These are phyloP conservation scores for Heliconius congener DNA, from an alignment of 1,140 invertebrate species.

Conservation along the genomic window DNA sequence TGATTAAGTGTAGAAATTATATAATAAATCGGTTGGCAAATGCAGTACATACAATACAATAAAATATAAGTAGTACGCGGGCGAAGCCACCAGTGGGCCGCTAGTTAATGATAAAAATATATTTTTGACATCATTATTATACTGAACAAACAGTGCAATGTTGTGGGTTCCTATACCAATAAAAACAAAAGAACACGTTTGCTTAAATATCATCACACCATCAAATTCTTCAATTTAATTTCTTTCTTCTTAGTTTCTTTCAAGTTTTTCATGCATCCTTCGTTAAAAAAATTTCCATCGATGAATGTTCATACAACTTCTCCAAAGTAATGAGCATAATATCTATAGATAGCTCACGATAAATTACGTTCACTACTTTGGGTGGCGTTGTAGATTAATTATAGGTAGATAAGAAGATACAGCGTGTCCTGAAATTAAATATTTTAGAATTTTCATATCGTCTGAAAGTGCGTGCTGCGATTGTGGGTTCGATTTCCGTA, in stretches of 20 bases:
- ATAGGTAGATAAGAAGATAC: not conserved
- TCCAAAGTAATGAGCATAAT: slow-evolving; percentile 80
- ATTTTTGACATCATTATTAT: no score
- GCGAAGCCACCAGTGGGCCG: no score
- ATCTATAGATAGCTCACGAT: slow-evolving; percentile 68
- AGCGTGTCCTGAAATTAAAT: slow-evolving; percentile 3
- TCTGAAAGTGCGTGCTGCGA: not conserved
- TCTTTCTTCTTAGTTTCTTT: not conserved
- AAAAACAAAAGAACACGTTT: not conserved
- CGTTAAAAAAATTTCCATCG: slow-evolving; percentile 25
- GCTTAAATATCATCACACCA: no score
- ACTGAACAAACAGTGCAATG: no score
- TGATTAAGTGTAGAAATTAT: no score
- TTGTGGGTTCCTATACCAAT: no score
- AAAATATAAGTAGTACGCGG: no score
- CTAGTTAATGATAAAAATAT: no score
- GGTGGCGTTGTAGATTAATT: slow-evolving; percentile 58
- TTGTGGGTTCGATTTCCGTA: no score
- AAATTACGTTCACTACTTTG: slow-evolving; percentile 78
- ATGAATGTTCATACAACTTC: slow-evolving; percentile 65
- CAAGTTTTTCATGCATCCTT: not conserved
- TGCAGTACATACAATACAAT: no score
- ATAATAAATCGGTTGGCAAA: no score
- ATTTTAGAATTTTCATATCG: not conserved
- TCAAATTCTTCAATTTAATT: not conserved